phyloP scores from a whole-genome alignment of 2,113 vertebrate species.

The Clarias batrachus region DNA sequence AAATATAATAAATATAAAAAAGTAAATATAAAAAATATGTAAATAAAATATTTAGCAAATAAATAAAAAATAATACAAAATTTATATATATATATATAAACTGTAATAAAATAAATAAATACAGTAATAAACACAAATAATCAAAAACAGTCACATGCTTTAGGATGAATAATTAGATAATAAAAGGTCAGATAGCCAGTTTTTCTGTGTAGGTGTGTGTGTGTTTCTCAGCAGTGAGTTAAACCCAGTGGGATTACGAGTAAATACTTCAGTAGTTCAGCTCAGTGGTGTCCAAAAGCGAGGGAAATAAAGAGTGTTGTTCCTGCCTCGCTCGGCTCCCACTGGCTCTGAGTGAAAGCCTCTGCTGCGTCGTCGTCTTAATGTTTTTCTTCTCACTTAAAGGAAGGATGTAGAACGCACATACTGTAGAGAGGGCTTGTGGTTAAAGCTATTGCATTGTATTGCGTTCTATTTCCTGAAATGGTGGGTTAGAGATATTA shows the following conservation, averaged over 20 bases:
- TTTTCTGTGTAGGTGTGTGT: not conserved
- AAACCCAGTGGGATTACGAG: not conserved
- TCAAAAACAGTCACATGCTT: not conserved
- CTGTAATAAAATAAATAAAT: too few relatives aligned
- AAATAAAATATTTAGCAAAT: too few relatives aligned
- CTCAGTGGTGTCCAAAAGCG: not conserved
- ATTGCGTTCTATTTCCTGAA: slow-evolving; percentile 65
- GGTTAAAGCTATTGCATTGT: slow-evolving; percentile 17
- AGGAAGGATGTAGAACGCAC: not conserved
- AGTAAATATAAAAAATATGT: too few relatives aligned
- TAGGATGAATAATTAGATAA: not conserved
- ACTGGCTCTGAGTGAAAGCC: not conserved
- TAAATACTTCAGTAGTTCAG: not conserved
- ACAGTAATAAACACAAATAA: too few relatives aligned
- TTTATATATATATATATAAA: too few relatives aligned
- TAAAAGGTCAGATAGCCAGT: not conserved
- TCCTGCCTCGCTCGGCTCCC: not conserved
- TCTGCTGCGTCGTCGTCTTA: not conserved
- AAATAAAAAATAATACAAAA: too few relatives aligned
- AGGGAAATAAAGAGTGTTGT: not conserved
- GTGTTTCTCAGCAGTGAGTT: not conserved
- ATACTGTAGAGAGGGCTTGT: not conserved
- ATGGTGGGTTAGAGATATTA: slow-evolving; percentile 65
- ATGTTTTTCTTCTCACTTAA: not conserved
- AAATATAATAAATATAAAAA: too few relatives aligned